Percentiles rank a stretch among this genome's conserved stretches.
Conservation (phyloP, 1,140 invertebrate genomes). For the Caenorhabditis briggsae region DNA sequence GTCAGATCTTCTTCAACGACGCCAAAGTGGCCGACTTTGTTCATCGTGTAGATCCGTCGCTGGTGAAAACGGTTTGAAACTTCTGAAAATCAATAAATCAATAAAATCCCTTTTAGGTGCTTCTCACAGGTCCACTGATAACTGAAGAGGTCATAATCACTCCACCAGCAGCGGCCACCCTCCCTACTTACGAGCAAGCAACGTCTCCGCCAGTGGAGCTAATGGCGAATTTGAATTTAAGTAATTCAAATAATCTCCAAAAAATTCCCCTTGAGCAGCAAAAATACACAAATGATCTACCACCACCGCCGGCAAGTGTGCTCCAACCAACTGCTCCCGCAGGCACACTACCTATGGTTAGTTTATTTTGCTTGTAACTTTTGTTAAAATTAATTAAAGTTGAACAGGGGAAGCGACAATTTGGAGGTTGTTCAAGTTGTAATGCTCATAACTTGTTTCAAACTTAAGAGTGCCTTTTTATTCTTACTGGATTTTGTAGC, state of each 20-base stretch:
- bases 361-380: no score
- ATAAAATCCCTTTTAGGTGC: not conserved
- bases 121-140: not conserved
- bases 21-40: conserved; percentile 26
- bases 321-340: not conserved
- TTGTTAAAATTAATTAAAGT: no score
- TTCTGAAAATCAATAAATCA: not conserved
- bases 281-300: not conserved
- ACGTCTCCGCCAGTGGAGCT: conserved; percentile 17
- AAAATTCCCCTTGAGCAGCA: not conserved
- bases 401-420: no score
- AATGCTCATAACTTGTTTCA: no score
- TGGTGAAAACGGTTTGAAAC: conserved; percentile 8
- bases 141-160: conserved; percentile 31
- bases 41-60: not conserved
- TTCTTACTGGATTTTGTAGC: no score
- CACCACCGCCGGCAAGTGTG: not conserved
- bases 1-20: conserved; percentile 30
- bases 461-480: no score
- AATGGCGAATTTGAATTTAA: conserved; percentile 27
- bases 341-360: not conserved
- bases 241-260: not conserved
- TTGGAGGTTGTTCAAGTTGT: no score
- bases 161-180: not conserved
- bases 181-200: conserved; percentile 17